phyloP scores from a whole-genome alignment of 2,888 invertebrate species.

The Sarcophaga rosellei region DNA sequence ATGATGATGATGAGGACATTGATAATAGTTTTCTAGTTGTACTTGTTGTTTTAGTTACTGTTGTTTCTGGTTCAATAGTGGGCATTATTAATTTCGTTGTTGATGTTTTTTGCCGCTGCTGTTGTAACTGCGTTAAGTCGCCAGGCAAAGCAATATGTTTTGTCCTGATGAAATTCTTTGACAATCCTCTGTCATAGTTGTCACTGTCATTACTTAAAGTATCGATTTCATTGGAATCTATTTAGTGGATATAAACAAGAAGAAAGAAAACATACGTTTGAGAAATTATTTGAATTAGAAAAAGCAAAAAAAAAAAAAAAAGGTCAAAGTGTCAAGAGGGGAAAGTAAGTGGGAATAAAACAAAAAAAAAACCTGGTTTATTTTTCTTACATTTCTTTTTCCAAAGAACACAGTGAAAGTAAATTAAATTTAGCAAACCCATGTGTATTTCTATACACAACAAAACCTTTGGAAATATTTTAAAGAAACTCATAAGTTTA shows the following conservation, averaged over 20 bases:
- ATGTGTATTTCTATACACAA: too few relatives aligned
- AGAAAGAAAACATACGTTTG: constrained; percentile 28
- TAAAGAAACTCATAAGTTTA: too few relatives aligned
- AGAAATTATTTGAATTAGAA: background rate
- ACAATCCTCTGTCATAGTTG: constrained; percentile 51
- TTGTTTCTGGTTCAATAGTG: constrained; percentile 28
- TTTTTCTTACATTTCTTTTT: too few relatives aligned
- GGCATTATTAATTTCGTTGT: constrained; percentile 54
- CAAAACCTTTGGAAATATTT: too few relatives aligned
- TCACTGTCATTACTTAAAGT: constrained; percentile 61
- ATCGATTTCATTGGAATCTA: constrained; percentile 77
- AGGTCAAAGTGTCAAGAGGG: constrained; percentile 4
- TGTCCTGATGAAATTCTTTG: constrained; percentile 69
- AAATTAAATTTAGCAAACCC: too few relatives aligned
- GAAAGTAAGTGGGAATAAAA: too few relatives aligned
- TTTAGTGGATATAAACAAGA: constrained; percentile 5
- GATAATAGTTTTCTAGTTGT: constrained; percentile 54
- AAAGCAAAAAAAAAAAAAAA: constrained; percentile 25
- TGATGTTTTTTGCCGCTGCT: constrained; percentile 32
- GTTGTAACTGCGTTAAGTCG: constrained; percentile 52
- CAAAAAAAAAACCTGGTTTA: too few relatives aligned
- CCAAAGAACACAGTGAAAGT: too few relatives aligned
- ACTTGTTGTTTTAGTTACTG: constrained; percentile 44
- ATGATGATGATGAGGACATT: constrained; percentile 50
- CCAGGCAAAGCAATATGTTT: constrained; percentile 69